Conservation (phyloP, 2,797 vertebrate species). For the Podarcis lilfordi region DNA sequence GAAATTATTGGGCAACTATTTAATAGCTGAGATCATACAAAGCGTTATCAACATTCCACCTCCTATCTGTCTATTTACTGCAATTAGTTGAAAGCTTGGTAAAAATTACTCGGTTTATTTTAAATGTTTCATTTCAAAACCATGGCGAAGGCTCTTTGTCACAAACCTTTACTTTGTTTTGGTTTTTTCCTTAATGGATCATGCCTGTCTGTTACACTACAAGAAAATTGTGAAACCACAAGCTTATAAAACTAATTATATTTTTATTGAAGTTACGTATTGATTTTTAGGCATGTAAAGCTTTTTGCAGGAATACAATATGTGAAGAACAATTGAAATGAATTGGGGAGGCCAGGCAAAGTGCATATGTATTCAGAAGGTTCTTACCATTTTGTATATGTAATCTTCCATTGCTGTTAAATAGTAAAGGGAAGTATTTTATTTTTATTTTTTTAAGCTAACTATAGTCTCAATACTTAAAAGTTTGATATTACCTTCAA, state of each 20-base stretch:
- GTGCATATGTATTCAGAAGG: not conserved
- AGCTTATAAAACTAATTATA: slow-evolving; percentile 34
- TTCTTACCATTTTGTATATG: slow-evolving; percentile 52
- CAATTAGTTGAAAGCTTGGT: slow-evolving; percentile 44
- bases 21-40: not conserved
- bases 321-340: not conserved
- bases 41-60: not conserved
- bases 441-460: slow-evolving; percentile 7
- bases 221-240: slow-evolving; percentile 27
- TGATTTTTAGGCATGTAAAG: not conserved
- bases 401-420: slow-evolving; percentile 52
- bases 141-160: slow-evolving; percentile 29
- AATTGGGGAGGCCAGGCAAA: not conserved
- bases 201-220: slow-evolving; percentile 56
- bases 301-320: not conserved
- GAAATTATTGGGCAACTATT: slow-evolving; percentile 20
- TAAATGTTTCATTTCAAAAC: slow-evolving; percentile 36
- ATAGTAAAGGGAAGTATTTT: slow-evolving; percentile 14
- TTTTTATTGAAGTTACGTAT: not conserved
- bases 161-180: slow-evolving; percentile 13
- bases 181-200: slow-evolving; percentile 43
- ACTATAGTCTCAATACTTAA: slow-evolving; percentile 25
- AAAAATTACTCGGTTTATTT: slow-evolving; percentile 24
- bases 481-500: slow-evolving; percentile 28
- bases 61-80: slow-evolving; percentile 39